Base-by-base conservation (phyloP, 2,113 vertebrate species). In the Poeciliopsis prolifica region DNA sequence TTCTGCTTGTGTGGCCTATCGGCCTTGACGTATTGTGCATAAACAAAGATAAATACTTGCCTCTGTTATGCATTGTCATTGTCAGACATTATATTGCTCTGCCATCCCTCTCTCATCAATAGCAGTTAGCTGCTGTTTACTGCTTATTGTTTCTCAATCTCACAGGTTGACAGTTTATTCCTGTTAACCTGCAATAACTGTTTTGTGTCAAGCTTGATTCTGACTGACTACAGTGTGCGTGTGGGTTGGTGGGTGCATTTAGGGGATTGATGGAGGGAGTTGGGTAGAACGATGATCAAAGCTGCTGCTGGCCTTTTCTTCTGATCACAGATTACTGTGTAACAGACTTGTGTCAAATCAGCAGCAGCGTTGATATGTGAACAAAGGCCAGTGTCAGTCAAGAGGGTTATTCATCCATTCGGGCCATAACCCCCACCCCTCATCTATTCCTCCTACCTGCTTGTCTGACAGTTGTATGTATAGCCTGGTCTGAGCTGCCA, bases 321-420 rank as follows among this genome's bases (percentile, higher is more conserved):
- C 82, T 92, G 93, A 94, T 93, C 91, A 89, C 89, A 93, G 89
- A 94, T 93, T 93, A 94, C 90, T 91, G 88, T 79, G 82, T 81
- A 91, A 88, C 90, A 86, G 90, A 90, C 90, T 73, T 11, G 70
- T 92, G 91, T 93, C 88, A 92, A 90, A 87, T 85, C 85, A 86
- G 83, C 86, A 85, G 83, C 86, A 64, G 54, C 5, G 69, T 79
- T 33, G 79, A 80, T 79, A 89, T 83, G 77, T 28, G 79, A 73
- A 89, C 88, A 93, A 94, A 94, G 93, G 93, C 88, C 91, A 93
- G 84, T 78, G 68, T 93, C 92, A 93, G 91, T 94, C 93, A 93
- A 79, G 70, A 72, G 58, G 85, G 86, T 82, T 91, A 86, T 91
- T 90, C 88, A 88, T 88, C 87, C 85, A 87, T 92, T 88, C 88